Evolutionary conservation across 1,140 invertebrate species (phyloP).

Genomic region (Ips nitidus): DNA sequence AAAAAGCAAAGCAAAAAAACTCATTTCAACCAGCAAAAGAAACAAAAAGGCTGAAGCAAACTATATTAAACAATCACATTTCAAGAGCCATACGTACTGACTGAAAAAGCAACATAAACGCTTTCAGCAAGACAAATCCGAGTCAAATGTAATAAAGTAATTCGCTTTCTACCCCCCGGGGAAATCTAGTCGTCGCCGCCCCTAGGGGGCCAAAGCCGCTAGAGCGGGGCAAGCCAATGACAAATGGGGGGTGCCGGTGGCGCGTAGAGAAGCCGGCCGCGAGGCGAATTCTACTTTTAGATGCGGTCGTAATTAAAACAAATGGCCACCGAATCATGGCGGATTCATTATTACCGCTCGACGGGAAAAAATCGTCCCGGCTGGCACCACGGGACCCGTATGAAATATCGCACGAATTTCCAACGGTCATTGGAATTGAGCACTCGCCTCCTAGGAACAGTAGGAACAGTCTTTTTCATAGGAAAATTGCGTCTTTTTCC

Average conservation of each 20-base stretch:
- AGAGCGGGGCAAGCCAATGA: constrained; percentile 18
- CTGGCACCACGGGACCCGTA: background rate
- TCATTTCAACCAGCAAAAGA: too few species aligned
- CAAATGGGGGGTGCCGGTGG: constrained; percentile 7
- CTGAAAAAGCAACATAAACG: constrained; percentile 2
- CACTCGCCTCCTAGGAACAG: background rate
- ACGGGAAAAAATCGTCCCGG: constrained; percentile 11
- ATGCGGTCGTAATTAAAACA: constrained; percentile 27
- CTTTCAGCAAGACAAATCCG: constrained; percentile 7
- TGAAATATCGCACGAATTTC: background rate
- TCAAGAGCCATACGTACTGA: too few species aligned
- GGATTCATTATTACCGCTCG: constrained; percentile 3
- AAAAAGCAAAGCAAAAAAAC: too few species aligned
- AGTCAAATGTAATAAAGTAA: constrained; percentile 30
- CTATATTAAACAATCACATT: too few species aligned
- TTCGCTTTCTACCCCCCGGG: constrained; percentile 13
- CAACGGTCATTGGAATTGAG: background rate
- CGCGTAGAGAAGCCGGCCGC: constrained; percentile 13
- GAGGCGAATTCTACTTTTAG: constrained; percentile 16
- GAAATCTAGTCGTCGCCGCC: constrained; percentile 20
- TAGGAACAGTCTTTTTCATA: background rate
- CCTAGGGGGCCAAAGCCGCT: constrained; percentile 4
- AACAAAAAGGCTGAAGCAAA: too few species aligned
- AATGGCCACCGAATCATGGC: constrained; percentile 19
- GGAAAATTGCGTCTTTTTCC: background rate